phyloP scores from a whole-genome alignment of 2,888 invertebrate genomes.

The Cephus spinipes region DNA sequence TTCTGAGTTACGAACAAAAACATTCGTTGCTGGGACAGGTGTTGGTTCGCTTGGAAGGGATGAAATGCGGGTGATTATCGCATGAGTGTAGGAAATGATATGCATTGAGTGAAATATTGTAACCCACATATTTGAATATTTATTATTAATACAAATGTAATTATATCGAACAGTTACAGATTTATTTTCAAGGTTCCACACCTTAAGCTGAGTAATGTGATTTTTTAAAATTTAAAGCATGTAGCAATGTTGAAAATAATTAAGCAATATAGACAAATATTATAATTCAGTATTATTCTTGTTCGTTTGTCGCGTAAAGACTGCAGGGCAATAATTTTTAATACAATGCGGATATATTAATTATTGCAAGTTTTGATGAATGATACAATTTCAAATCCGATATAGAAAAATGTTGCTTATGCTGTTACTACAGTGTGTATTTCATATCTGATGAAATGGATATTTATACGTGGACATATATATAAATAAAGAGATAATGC shows the following conservation, averaged over 20 bases:
- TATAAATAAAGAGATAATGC: neutral
- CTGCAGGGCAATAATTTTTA: neutral
- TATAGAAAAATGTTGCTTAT: neutral
- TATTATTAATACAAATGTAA: neutral
- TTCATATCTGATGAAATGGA: neutral
- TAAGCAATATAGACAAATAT: neutral
- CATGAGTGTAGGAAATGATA: neutral
- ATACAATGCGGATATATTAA: neutral
- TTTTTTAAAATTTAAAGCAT: neutral
- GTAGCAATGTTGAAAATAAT: neutral
- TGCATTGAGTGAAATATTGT: neutral
- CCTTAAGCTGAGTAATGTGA: neutral
- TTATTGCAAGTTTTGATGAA: neutral
- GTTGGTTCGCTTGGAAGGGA: slow-evolving; percentile 30
- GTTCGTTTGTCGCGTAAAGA: neutral
- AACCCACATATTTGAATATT: neutral
- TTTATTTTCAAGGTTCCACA: neutral
- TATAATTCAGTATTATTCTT: neutral
- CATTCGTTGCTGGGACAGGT: slow-evolving; percentile 62
- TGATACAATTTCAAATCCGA: neutral
- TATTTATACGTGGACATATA: neutral
- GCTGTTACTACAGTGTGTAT: neutral
- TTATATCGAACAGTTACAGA: neutral
- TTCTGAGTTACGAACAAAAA: slow-evolving; percentile 30
- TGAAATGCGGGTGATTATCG: slow-evolving; percentile 17